Percentiles rank a stretch among this genome's conserved stretches.
Evolutionary conservation across 2,888 invertebrate species (phyloP).

Genomic region (Acronicta leporina): DNA sequence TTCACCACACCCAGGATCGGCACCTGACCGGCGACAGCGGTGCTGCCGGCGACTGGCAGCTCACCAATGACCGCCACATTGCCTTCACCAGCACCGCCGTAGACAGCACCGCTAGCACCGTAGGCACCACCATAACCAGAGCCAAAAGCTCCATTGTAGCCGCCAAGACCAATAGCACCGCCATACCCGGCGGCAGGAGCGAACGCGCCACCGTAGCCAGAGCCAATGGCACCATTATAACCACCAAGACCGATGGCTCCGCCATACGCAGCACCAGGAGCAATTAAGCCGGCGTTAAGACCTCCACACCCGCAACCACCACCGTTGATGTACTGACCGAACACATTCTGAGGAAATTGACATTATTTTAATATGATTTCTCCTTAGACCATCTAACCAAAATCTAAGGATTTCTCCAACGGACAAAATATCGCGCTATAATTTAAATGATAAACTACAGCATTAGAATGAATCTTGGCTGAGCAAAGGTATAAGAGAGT

Average conservation of each 20-base stretch:
- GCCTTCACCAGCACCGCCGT: slow-evolving; percentile 36
- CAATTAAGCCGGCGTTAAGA: slow-evolving; percentile 16
- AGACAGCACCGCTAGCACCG: slow-evolving; percentile 6
- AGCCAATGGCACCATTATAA: neutral
- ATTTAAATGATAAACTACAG: too few relatives aligned
- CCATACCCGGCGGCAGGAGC: too few relatives aligned
- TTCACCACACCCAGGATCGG: slow-evolving; percentile 57
- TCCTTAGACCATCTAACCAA: too few relatives aligned
- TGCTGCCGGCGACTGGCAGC: slow-evolving; percentile 47
- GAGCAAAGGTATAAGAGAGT: too few relatives aligned
- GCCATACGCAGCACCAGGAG: slow-evolving; percentile 9
- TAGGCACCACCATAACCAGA: neutral
- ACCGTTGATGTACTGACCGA: neutral
- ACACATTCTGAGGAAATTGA: slow-evolving; percentile 3
- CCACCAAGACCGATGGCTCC: neutral
- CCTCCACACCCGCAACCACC: neutral
- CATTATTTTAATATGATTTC: neutral
- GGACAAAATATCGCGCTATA: too few relatives aligned
- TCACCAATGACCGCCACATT: slow-evolving; percentile 35
- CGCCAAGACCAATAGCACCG: neutral
- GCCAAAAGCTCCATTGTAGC: neutral
- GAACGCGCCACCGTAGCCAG: neutral
- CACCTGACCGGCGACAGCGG: slow-evolving; percentile 44
- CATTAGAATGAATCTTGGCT: too few relatives aligned
- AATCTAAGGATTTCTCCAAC: too few relatives aligned